These are phyloP conservation scores for Volucella zonaria DNA, from an alignment of 2,888 invertebrate genomes.

Conservation along the genomic window DNA sequence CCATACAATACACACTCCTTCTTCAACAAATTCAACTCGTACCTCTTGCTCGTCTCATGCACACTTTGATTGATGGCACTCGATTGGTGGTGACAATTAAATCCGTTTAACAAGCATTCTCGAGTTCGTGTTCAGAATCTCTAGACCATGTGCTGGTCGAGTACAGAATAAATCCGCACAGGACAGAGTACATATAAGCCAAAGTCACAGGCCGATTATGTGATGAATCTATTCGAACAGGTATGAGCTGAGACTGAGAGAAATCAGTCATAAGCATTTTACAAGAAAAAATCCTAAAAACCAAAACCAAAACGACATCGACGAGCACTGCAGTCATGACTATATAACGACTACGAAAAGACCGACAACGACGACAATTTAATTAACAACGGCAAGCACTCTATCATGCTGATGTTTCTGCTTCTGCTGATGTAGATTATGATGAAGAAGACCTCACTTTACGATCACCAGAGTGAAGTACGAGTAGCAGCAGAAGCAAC, in stretches of 20 bases:
- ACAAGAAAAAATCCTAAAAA: slow-evolving; percentile 39
- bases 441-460: slow-evolving; percentile 42
- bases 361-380: slow-evolving; percentile 53
- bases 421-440: slow-evolving; percentile 26
- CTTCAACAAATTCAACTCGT: too few relatives aligned
- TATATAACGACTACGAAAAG: slow-evolving; percentile 6
- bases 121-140: slow-evolving; percentile 64
- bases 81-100: slow-evolving; percentile 73
- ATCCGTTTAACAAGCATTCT: slow-evolving; percentile 72
- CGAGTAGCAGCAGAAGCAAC: too few relatives aligned
- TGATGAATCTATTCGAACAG: slow-evolving; percentile 33
- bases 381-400: slow-evolving; percentile 63
- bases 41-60: too few relatives aligned
- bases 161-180: not conserved
- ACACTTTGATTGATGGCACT: slow-evolving; percentile 67
- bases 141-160: not conserved
- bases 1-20: too few relatives aligned
- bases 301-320: slow-evolving; percentile 4
- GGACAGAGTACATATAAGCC: not conserved
- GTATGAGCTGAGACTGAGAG: slow-evolving; percentile 15
- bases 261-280: slow-evolving; percentile 35
- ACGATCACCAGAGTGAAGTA: too few relatives aligned
- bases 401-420: slow-evolving; percentile 48
- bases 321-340: slow-evolving; percentile 12
- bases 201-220: slow-evolving; percentile 39